Percentiles rank a stretch among this genome's conserved stretches.
These are phyloP conservation scores for Heliconius himera DNA, from an alignment of 1,140 invertebrate genomes.

Conservation along the genomic window DNA sequence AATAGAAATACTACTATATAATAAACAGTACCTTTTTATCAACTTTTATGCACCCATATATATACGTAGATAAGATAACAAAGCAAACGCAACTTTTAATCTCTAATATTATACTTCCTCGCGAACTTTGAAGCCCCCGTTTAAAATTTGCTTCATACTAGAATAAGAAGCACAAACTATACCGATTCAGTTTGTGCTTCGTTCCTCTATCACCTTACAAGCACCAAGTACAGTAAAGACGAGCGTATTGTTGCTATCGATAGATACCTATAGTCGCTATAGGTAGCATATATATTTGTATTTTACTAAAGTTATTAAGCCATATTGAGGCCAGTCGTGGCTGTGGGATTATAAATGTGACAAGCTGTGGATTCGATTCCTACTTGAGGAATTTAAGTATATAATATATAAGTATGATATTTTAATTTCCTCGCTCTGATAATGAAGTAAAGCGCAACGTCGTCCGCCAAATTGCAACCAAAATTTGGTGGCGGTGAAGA, in stretches of 20 bases:
- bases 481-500: too few relatives aligned
- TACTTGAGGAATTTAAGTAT: background rate
- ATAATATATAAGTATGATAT: too few relatives aligned
- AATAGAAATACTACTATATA: background rate
- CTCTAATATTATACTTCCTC: background rate
- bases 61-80: background rate
- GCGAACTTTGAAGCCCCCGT: background rate
- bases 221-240: slow-evolving; percentile 31
- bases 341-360: too few relatives aligned
- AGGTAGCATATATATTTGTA: too few relatives aligned
- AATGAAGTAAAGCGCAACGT: too few relatives aligned
- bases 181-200: slow-evolving; percentile 31
- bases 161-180: slow-evolving; percentile 41
- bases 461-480: too few relatives aligned
- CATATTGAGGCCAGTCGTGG: too few relatives aligned
- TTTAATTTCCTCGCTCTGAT: too few relatives aligned
- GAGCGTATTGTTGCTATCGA: background rate
- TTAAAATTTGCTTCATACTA: slow-evolving; percentile 25
- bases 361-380: background rate
- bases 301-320: too few relatives aligned
- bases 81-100: background rate
- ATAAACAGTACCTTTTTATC: background rate
- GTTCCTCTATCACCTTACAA: slow-evolving; percentile 33
- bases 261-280: too few relatives aligned
- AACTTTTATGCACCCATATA: too few relatives aligned